These are phyloP conservation scores for Triplophysa bombifrons DNA, from an alignment of 2,797 vertebrate species.

Conservation along the genomic window DNA sequence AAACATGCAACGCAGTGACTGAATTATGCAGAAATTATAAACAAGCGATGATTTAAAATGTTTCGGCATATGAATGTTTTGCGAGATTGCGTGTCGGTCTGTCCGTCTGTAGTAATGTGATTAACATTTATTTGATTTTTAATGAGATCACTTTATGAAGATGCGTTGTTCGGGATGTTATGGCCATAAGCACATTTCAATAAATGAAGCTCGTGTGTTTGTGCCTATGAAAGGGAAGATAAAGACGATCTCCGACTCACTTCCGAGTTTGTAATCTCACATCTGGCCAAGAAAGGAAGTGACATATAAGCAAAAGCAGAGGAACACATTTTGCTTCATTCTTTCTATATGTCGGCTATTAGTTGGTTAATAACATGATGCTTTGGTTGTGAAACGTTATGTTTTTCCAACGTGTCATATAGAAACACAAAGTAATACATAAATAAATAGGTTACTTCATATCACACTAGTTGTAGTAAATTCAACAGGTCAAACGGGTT, in stretches of 20 bases:
- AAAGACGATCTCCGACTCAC: slow-evolving; percentile 12
- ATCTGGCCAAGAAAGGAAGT: slow-evolving; percentile 47
- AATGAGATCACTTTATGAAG: neutral
- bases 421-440: too few relatives aligned
- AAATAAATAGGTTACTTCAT: too few relatives aligned
- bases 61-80: neutral
- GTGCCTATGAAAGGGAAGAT: neutral
- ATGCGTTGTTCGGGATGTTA: neutral
- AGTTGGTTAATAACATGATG: neutral
- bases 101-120: neutral
- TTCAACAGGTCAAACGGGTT: too few relatives aligned
- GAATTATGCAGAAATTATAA: neutral
- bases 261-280: slow-evolving; percentile 39
- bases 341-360: neutral
- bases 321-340: neutral
- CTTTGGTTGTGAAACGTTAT: too few relatives aligned
- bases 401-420: too few relatives aligned
- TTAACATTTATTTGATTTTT: neutral
- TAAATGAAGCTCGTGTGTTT: neutral
- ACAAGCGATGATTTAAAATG: neutral
- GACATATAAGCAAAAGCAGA: neutral
- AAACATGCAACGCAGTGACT: neutral
- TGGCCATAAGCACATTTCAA: neutral
- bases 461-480: too few relatives aligned
- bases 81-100: neutral